Base-by-base conservation (phyloP, 1,140 invertebrate genomes). In the Carposina sasakii region DNA sequence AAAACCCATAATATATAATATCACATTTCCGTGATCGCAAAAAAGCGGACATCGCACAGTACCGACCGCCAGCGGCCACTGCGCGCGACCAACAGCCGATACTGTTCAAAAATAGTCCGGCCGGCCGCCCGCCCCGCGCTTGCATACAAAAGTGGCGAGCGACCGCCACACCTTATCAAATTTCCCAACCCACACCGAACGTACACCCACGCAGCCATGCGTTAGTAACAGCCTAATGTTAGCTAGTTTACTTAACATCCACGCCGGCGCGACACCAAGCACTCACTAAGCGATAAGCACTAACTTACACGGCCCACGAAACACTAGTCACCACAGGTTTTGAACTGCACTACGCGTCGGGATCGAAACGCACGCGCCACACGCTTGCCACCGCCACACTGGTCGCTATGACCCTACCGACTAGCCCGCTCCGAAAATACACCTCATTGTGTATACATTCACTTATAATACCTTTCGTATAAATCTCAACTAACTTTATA, bases 71-170 rank as follows among this genome's bases (percentile, higher is more conserved):
- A 22, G 23, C 42, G 36, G 26, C 21, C 37, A 30, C 22, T 16
- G 23, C 63, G 52, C 57, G 49, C 57, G 42, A 44, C 34, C 39
- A 57, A 64, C 60, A 60, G 60, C 64, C 63, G 63, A 69, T 71
- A 75, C 55, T 34, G 63, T 67, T 63, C 75, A 73, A 76, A 79
- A 82, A 79, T 82, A 82, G 74, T 76, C 54, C 63, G 65, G 62
- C 56, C 41, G 56, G 54, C 64, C 52, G 34, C 57, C 46, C 57
- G 45, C 54, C 57, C 54, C 1, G 12, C 12, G 52, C 60, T 60
- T 71, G 74, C 76, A 79, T 81, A 81, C 77, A 81, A 81, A 81
- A 81, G 66, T 71, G 76, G 77, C 64, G 48, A 68, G 57, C 41
- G 57, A 20, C 17, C 70, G 61, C 57, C 59, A 54, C 67, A 72